These are phyloP conservation scores for Zygothrica quintamaculata DNA, from an alignment of 2,888 invertebrate species.

Conservation along the genomic window DNA sequence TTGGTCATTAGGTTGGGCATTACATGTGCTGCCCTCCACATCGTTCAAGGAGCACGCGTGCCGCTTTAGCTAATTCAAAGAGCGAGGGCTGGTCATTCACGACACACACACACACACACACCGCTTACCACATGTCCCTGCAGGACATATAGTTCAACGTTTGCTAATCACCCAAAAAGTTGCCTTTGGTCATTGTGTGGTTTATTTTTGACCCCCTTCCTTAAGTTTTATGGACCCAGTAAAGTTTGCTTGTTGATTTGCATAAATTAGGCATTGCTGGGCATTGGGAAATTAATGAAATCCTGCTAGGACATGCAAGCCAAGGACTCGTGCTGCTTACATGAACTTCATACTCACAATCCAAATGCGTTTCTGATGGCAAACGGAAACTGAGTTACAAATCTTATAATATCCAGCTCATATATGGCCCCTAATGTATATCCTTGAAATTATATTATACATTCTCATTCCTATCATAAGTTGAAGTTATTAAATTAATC, in stretches of 20 bases:
- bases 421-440: constrained; percentile 36
- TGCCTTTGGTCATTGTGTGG: constrained; percentile 7
- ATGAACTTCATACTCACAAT: constrained; percentile 25
- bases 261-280: constrained; percentile 57
- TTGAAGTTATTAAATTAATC: neutral
- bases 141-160: constrained; percentile 32
- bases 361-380: constrained; percentile 73
- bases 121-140: constrained; percentile 55
- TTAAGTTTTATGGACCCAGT: constrained; percentile 19
- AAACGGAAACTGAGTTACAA: constrained; percentile 69
- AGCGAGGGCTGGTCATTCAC: constrained; percentile 52
- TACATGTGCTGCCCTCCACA: constrained; percentile 53
- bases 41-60: constrained; percentile 51
- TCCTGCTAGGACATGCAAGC: constrained; percentile 30
- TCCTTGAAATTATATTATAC: constrained; percentile 6
- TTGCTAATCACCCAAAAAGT: constrained; percentile 61
- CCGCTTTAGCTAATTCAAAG: constrained; percentile 32
- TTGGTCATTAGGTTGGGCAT: constrained; percentile 68
- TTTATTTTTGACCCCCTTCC: neutral
- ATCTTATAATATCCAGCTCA: constrained; percentile 48
- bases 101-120: constrained; percentile 5
- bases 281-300: constrained; percentile 59
- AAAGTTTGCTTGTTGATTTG: constrained; percentile 56
- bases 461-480: neutral
- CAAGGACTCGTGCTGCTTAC: constrained; percentile 15